These are phyloP conservation scores for Chrysolina americana DNA, from an alignment of 2,888 invertebrate genomes.

Conservation along the genomic window DNA sequence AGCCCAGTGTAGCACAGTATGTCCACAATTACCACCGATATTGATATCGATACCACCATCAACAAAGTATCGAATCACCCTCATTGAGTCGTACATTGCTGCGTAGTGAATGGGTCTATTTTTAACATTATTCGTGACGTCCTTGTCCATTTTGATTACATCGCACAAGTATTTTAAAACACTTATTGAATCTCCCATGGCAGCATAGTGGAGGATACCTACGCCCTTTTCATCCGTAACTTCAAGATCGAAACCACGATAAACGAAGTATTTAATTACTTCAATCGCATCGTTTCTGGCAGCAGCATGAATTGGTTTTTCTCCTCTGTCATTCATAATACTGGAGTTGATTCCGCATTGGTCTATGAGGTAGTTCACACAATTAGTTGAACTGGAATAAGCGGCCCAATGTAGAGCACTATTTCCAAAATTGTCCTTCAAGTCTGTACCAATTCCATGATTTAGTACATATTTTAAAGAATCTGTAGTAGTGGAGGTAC, in stretches of 20 bases:
- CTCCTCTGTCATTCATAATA: background rate
- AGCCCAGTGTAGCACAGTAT: background rate
- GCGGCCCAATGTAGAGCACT: slow-evolving; percentile 24
- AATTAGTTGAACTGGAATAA: background rate
- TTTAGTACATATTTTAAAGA: slow-evolving; percentile 6
- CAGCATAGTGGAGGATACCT: background rate
- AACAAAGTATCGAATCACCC: background rate
- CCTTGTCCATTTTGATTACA: background rate
- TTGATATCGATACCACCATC: background rate
- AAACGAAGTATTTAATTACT: background rate
- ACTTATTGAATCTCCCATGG: background rate
- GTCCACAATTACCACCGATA: background rate
- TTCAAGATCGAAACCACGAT: background rate
- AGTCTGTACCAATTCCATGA: background rate
- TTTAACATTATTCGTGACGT: background rate
- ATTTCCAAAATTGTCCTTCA: background rate
- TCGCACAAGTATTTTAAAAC: slow-evolving; percentile 5
- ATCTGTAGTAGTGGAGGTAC: slow-evolving; percentile 10
- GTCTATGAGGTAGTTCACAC: background rate
- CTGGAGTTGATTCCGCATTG: background rate
- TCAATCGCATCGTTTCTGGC: slow-evolving; percentile 10
- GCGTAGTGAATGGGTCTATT: slow-evolving; percentile 18
- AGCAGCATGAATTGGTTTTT: slow-evolving; percentile 20
- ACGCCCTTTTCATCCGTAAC: background rate
- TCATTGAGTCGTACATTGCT: background rate